phyloP scores from a whole-genome alignment of 2,797 vertebrate species.

The Lerista edwardsae region DNA sequence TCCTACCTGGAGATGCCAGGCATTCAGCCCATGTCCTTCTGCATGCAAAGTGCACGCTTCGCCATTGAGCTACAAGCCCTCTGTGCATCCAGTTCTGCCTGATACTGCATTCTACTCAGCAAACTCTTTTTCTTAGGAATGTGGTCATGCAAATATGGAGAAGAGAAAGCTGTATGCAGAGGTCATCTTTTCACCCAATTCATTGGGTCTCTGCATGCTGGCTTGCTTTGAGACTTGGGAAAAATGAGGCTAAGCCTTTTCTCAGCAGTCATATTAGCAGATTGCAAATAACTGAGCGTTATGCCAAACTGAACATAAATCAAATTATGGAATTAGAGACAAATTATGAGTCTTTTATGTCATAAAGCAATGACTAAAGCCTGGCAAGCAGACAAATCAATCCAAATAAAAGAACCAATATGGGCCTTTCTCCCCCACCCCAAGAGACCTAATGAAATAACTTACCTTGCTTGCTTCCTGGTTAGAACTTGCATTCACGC shows the following conservation, averaged over 20 bases:
- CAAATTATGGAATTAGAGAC: constrained; percentile 11
- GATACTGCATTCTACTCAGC: no score
- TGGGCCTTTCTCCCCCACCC: background rate
- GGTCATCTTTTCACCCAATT: background rate
- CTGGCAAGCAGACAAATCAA: constrained; percentile 17
- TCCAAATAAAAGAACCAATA: constrained; percentile 6
- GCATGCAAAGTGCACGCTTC: background rate
- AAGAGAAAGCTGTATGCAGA: background rate
- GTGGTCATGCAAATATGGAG: background rate
- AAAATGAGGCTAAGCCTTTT: background rate
- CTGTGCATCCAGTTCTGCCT: no score
- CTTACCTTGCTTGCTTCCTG: rapidly evolving
- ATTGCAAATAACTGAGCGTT: background rate
- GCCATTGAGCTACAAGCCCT: no score
- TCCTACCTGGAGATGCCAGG: no score
- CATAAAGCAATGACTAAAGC: constrained; percentile 28
- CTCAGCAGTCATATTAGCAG: background rate
- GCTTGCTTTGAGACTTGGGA: constrained; percentile 1
- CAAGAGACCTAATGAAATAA: background rate
- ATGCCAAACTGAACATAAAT: constrained; percentile 33
- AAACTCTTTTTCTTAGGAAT: no score
- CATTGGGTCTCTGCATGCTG: background rate
- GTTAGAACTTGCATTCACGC: background rate
- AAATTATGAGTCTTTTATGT: constrained; percentile 15
- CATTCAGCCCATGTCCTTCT: background rate